These are phyloP conservation scores for Sternotherus odoratus DNA, from an alignment of 2,797 vertebrate genomes.

Conservation along the genomic window DNA sequence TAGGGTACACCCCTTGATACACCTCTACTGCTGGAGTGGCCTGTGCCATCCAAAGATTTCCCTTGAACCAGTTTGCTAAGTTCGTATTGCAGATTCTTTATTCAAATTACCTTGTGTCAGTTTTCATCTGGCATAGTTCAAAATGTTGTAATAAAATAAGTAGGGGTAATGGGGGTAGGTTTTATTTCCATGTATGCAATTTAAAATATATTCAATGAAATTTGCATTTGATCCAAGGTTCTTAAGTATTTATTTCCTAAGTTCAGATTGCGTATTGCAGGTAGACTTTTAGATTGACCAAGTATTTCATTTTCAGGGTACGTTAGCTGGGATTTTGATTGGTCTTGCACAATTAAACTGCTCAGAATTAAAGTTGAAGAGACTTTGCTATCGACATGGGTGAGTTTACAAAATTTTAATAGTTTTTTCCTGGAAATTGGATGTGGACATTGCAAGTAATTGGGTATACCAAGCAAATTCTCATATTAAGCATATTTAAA, in stretches of 20 bases:
- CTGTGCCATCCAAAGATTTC: neutral
- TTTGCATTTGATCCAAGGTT: neutral
- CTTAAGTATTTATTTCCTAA: neutral
- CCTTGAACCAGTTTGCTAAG: neutral
- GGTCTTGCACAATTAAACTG: constrained; percentile 97
- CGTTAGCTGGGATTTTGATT: constrained; percentile 96
- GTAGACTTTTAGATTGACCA: neutral
- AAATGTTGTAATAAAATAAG: rapidly evolving
- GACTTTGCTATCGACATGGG: constrained; percentile 96
- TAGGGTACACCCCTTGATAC: neutral
- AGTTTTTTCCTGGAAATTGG: neutral
- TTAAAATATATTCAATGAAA: neutral
- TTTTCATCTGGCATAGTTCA: neutral
- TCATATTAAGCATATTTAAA: neutral
- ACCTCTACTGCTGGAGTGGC: neutral
- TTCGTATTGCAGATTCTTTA: neutral
- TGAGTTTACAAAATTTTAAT: constrained; percentile 61
- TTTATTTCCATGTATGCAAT: neutral
- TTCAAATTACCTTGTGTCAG: neutral
- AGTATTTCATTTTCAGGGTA: constrained; percentile 85
- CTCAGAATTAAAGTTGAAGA: constrained; percentile 95
- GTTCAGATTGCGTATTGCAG: neutral
- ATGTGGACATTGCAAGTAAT: neutral
- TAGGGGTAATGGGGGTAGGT: neutral
- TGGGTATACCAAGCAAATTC: neutral